Evolutionary conservation across 1,140 invertebrate genomes (phyloP), one percentile per base, ranked within the genome.

Genomic region (Atopsyche davidsoni): DNA sequence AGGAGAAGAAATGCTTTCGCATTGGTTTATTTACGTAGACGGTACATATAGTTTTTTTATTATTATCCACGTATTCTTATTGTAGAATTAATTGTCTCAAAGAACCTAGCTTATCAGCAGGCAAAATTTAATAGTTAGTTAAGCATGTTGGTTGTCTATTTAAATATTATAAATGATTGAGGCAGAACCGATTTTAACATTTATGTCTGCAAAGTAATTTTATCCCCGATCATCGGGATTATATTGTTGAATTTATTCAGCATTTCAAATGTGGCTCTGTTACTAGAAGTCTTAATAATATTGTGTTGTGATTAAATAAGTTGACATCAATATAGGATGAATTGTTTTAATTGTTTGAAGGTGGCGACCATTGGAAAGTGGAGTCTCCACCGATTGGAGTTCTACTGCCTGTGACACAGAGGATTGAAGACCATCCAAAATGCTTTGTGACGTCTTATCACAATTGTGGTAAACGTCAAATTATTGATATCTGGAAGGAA

Each of bases 401-500:
- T 31, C 51, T 53, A 14, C 45, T 61, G 18, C 59, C 59, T 17
- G 6, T 11, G 39, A 48, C 54, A 42, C 24, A 57, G 28, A 53
- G 59, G 14, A 62, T 65, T 35, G 64, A 62, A 40, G 53, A 50
- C 2, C 44, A 55, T 34, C 59, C 46, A 16, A 62, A 58, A 36
- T 68, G 65, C 53, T 71, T 71, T 62, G 63, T 61, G 9, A 70
- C 68, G 11, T 71, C 69, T n/a, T 70, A 58, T 58, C 11, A 35
- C 10, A 21, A 31, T 7, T 64, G 62, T 40, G 41, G 14, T 19
- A 71, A 69, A 61, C 32, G 59, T 4, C 68, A 70, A 58, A 55
- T 56, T 35, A 55, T 64, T 3, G 46, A 59, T 36, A 47, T 65
- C 7, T 23, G 25, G 6, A 41, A 56, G 16, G 62, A 60, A 49